Evolutionary conservation across 2,888 invertebrate species (phyloP).

Genomic region (Neoscelio sp.): DNA sequence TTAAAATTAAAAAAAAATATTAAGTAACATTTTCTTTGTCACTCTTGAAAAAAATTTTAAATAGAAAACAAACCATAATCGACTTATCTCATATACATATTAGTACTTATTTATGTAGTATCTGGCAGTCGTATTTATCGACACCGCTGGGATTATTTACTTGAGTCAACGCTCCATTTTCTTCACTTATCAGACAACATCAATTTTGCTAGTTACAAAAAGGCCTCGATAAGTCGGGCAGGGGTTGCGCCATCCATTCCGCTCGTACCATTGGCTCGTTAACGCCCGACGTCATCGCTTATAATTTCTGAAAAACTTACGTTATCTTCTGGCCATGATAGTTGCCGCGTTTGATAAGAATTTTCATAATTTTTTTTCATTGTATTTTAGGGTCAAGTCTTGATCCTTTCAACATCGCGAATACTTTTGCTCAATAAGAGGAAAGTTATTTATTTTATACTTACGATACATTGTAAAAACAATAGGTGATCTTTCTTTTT

Average conservation of each 20-base stretch:
- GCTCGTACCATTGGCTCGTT: slow-evolving; percentile 44
- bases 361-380: slow-evolving; percentile 29
- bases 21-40: no score
- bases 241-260: slow-evolving; percentile 59
- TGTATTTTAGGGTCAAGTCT: slow-evolving; percentile 38
- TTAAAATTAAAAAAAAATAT: no score
- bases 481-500: no score
- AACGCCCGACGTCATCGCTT: slow-evolving; percentile 49
- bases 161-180: slow-evolving; percentile 55
- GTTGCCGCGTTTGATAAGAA: slow-evolving; percentile 40
- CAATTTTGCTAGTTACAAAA: slow-evolving; percentile 50
- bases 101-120: slow-evolving; percentile 50
- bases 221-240: slow-evolving; percentile 43
- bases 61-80: slow-evolving; percentile 7
- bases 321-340: slow-evolving; percentile 29
- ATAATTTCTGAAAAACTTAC: slow-evolving; percentile 47
- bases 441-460: no score
- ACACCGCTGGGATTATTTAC: slow-evolving; percentile 48
- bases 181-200: slow-evolving; percentile 56
- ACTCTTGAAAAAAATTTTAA: no score
- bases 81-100: slow-evolving; percentile 34
- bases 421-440: background rate
- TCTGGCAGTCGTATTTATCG: slow-evolving; percentile 56
- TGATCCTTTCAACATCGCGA: slow-evolving; percentile 15
- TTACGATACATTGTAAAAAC: no score